Base-by-base conservation (phyloP, 2,113 vertebrate genomes). In the Nothobranchius kuhntae region DNA sequence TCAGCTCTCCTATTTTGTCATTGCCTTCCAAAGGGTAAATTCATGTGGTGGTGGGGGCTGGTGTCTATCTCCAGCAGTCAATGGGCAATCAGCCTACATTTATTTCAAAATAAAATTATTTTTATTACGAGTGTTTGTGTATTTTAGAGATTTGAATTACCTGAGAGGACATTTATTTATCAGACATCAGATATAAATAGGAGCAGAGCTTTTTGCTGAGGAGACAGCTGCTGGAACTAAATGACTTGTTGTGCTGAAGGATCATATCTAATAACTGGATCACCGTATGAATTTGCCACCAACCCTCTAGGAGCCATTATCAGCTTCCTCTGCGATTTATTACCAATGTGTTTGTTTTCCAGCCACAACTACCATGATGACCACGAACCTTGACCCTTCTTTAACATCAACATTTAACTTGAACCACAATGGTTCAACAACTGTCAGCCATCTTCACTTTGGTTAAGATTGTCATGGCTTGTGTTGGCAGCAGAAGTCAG, bases 251-350 rank as follows among this genome's bases (percentile, higher is more conserved):
- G 73, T 54, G 60, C 51, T 86, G 51, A 72, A 76, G 67, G 17
- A 11, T 38, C 15, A 24, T 65, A 60, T 81, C 67, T 77, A 89
- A 87, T 88, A 66, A n/a, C 35, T 7, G 15, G 62, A 50, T 71
- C 46, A 61, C 69, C 2, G 48, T 45, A 78, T 84, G 86, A 90
- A 88, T 91, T 86, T 90, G 63, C 61, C 87, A 88, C 84, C 42
- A n/a, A 80, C 73, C 15, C 82, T 89, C 60, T 38, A 89, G 59
- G 55, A 53, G 73, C 64, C 61, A 70, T 71, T 76, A 74, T 65
- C 61, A 71, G 56, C 44, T 60, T 64, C 42, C 26, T 65, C 55
- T 52, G 45, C 83, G 77, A 77, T 59, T n/a, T 0, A 17, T 44
- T 14, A 68, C 75, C 21, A 81, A 78, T 73, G 52, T 60, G 68